Conservation (phyloP, 2,113 vertebrate species). For the Tragelaphus scriptus region DNA sequence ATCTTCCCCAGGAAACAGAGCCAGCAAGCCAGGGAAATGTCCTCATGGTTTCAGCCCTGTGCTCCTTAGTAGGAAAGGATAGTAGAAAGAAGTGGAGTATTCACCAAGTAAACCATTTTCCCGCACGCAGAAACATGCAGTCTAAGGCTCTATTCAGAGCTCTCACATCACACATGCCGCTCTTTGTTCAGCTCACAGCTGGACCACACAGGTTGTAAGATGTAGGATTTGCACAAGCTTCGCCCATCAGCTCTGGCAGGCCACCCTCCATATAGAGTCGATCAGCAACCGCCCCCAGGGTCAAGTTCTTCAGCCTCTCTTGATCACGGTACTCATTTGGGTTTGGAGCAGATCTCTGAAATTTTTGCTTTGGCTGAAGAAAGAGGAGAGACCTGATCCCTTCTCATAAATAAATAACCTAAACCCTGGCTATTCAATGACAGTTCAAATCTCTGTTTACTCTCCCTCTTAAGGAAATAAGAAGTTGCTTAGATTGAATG, state of each 20-base stretch:
- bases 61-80: neutral
- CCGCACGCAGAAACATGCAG: neutral
- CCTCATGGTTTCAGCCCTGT: neutral
- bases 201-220: constrained; percentile 30
- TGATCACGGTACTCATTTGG: neutral
- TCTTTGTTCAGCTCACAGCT: constrained; percentile 42
- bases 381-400: neutral
- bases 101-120: neutral
- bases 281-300: neutral
- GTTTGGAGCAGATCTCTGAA: neutral
- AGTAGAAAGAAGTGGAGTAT: neutral
- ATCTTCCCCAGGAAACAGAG: constrained; percentile 25
- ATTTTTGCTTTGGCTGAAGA: neutral
- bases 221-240: neutral
- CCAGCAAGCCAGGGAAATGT: constrained; percentile 15
- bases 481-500: constrained; percentile 16
- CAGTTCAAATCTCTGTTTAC: constrained; percentile 22
- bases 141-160: constrained; percentile 1
- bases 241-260: neutral
- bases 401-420: constrained; percentile 40
- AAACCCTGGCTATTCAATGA: neutral
- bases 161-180: neutral
- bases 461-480: neutral
- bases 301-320: neutral
- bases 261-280: neutral